These are phyloP conservation scores for Thysanoteuthis rhombus DNA, from an alignment of 2,888 invertebrate species.

Conservation along the genomic window DNA sequence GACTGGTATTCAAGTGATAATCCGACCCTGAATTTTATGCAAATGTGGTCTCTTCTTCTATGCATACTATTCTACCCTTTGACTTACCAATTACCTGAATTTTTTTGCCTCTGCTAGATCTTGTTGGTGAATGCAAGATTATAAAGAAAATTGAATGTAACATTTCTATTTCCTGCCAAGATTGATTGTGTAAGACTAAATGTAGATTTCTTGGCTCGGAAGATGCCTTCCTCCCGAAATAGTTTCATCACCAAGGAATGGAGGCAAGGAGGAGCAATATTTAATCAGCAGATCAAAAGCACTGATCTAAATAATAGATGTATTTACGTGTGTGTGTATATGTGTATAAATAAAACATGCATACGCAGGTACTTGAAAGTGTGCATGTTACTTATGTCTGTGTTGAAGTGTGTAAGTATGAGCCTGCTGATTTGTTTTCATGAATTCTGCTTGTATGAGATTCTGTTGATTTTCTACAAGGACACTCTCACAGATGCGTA, in stretches of 20 bases:
- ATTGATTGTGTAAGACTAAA: not conserved
- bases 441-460: no score
- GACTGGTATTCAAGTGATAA: no score
- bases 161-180: not conserved
- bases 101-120: not conserved
- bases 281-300: not conserved
- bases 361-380: not conserved
- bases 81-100: not conserved
- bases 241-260: not conserved
- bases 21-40: not conserved
- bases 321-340: not conserved
- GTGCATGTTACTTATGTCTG: not conserved
- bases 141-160: not conserved
- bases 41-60: not conserved
- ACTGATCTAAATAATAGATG: not conserved
- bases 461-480: not conserved
- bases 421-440: no score
- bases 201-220: not conserved
- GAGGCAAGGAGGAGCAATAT: not conserved
- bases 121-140: not conserved
- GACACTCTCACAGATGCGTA: not conserved
- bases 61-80: not conserved
- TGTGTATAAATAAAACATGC: no score
- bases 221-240: not conserved
- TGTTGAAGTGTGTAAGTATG: no score